phyloP scores from a whole-genome alignment of 2,888 invertebrate genomes.

The Hyposoter dolosus region DNA sequence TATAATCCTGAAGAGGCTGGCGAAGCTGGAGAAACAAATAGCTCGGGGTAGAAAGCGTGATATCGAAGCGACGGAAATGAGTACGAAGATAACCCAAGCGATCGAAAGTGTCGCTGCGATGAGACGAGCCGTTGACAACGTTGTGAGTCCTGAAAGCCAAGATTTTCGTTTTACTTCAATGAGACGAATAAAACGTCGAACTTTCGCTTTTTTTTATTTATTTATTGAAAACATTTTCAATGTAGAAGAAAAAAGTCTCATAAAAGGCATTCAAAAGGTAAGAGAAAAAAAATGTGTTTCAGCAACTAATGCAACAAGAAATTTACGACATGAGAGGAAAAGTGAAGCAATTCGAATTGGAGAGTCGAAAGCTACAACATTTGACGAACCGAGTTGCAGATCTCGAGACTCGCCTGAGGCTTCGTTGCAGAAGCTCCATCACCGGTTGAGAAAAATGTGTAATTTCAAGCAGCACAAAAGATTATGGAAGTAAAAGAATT shows the following conservation, averaged over 20 bases:
- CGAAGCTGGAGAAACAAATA: slow-evolving; percentile 82
- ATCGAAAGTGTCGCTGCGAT: slow-evolving; percentile 81
- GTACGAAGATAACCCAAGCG: slow-evolving; percentile 78
- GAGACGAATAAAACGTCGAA: neutral
- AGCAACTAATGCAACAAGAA: slow-evolving; percentile 81
- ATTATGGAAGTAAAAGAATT: neutral
- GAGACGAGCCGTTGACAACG: slow-evolving; percentile 79
- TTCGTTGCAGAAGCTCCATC: slow-evolving; percentile 73
- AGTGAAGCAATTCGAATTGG: slow-evolving; percentile 80
- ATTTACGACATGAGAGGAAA: slow-evolving; percentile 80
- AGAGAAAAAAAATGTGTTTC: slow-evolving; percentile 3
- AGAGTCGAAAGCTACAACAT: slow-evolving; percentile 80
- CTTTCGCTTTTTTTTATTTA: neutral
- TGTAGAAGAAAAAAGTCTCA: neutral
- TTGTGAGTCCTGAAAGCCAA: slow-evolving; percentile 73
- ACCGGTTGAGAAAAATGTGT: slow-evolving; percentile 36
- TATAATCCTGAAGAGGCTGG: slow-evolving; percentile 80
- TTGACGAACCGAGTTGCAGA: slow-evolving; percentile 79
- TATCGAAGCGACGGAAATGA: slow-evolving; percentile 79
- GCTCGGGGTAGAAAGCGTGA: slow-evolving; percentile 80
- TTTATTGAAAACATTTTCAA: neutral
- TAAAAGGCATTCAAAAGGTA: too few relatives aligned
- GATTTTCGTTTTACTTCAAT: neutral
- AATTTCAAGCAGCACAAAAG: neutral
- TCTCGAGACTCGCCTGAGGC: slow-evolving; percentile 79